Percentiles rank a stretch among this genome's conserved stretches.
phyloP scores from a whole-genome alignment of 2,888 invertebrate genomes.

The Suillia variegata region DNA sequence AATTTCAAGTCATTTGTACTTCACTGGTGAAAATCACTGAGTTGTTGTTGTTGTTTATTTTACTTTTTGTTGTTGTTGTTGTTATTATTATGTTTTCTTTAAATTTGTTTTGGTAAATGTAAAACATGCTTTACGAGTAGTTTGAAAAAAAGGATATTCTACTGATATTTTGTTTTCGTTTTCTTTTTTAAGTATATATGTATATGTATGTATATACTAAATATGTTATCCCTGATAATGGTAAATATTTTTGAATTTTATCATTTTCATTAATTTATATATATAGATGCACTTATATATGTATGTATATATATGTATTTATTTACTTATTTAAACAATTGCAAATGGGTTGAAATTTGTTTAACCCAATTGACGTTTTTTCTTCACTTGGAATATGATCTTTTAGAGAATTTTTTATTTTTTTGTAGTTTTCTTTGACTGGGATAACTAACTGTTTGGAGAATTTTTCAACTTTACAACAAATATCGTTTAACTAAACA shows the following conservation, averaged over 20 bases:
- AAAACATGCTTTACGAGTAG: constrained; percentile 2
- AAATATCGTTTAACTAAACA: too few species aligned
- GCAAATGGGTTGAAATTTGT: constrained; percentile 14
- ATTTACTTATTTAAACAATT: constrained; percentile 9
- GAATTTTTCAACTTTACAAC: too few species aligned
- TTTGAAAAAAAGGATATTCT: neutral
- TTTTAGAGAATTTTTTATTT: constrained; percentile 51
- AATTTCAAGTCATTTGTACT: constrained; percentile 60
- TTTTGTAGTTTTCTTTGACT: neutral
- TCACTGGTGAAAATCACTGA: constrained; percentile 63
- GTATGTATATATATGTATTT: too few species aligned
- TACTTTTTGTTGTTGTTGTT: constrained; percentile 41
- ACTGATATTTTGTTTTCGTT: neutral
- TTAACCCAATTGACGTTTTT: constrained; percentile 2
- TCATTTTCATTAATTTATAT: constrained; percentile 20
- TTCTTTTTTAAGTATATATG: neutral
- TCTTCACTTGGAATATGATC: constrained; percentile 44
- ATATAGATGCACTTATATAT: constrained; percentile 25
- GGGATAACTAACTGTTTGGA: neutral
- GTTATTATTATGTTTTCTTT: constrained; percentile 25
- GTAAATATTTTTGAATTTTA: constrained; percentile 23
- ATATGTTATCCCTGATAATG: constrained; percentile 26
- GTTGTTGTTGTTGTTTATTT: constrained; percentile 39
- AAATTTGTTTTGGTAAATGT: constrained; percentile 8
- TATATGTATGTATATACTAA: constrained; percentile 23